Evolutionary conservation across 1,140 invertebrate genomes (phyloP), one percentile per base, ranked within the genome.

Genomic region (Idris sp.): DNA sequence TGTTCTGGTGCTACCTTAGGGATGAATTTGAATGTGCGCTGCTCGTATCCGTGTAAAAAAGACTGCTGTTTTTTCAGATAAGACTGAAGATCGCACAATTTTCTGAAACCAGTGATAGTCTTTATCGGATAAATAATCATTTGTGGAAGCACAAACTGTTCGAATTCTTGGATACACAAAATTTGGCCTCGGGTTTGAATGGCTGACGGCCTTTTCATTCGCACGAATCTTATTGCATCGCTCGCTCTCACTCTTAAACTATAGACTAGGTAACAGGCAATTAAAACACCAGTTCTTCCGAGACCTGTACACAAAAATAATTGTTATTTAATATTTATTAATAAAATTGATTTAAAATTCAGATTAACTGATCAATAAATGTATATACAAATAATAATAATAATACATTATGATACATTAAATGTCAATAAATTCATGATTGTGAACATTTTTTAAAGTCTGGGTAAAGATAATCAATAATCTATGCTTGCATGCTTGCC

Each of bases 131-230:
- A 96, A 4, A 95, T 90, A 36, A 92, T 89, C 77, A 92, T 92
- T 79, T 94, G 92, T n/a, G 94, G 93, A 78, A 94, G 90, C 38
- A 96, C 89, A 76, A 92, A 94, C 77, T 92, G 91, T 78, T 94
- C 93, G 86, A 96, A 97, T 79, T 94, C 92, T 79, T 94, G 91
- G 16, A 96, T 92, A 77, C 92, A 93, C 10, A 92, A 85, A 43
- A 96, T 94, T 86, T 97, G 95, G 1, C 92, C 90, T 30, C 92
- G 89, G 0, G 94, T 96, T 87, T 96, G 95, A 26, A 97, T 93
- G 0, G 95, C 92, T 31, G 90, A 90, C 0, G 93, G 92, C 38
- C 95, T 87, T 85, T 93, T 94, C 74, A 91, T 89, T 46, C 95
- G 86, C n/a, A 97, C 93, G 78, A 94, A 92, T 40, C 93, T 89